These are phyloP conservation scores for Calosoma granatense DNA, from an alignment of 1,140 invertebrate genomes.

Conservation along the genomic window DNA sequence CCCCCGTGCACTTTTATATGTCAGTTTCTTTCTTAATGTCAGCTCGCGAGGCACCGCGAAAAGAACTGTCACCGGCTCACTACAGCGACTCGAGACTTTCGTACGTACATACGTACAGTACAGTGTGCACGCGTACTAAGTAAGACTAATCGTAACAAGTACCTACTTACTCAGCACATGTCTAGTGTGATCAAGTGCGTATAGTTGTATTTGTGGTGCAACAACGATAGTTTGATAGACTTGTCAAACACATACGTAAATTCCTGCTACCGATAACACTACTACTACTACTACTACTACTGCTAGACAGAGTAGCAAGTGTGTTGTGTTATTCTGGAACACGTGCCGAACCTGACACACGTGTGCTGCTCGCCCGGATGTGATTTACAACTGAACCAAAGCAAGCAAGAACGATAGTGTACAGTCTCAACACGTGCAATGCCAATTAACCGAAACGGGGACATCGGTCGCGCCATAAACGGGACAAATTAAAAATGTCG, in stretches of 20 bases:
- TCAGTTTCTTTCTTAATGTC: constrained; percentile 33
- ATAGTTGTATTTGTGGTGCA: too few species aligned
- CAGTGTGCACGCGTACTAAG: too few species aligned
- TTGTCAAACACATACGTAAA: too few species aligned
- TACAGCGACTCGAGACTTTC: not conserved
- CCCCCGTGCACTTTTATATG: constrained; percentile 33
- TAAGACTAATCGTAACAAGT: too few species aligned
- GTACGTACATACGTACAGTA: not conserved
- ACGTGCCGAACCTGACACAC: too few species aligned
- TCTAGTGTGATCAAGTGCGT: too few species aligned
- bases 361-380: too few species aligned
- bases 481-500: constrained; percentile 6
- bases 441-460: not conserved
- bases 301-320: not conserved
- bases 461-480: not conserved
- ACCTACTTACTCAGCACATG: too few species aligned
- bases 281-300: too few species aligned
- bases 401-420: not conserved
- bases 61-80: constrained; percentile 26
- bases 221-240: too few species aligned
- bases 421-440: not conserved
- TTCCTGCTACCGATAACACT: too few species aligned
- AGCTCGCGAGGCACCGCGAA: constrained; percentile 32
- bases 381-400: too few species aligned
- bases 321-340: not conserved